Evolutionary conservation across 1,140 invertebrate species (phyloP).

Genomic region (Bombyx mandarina): DNA sequence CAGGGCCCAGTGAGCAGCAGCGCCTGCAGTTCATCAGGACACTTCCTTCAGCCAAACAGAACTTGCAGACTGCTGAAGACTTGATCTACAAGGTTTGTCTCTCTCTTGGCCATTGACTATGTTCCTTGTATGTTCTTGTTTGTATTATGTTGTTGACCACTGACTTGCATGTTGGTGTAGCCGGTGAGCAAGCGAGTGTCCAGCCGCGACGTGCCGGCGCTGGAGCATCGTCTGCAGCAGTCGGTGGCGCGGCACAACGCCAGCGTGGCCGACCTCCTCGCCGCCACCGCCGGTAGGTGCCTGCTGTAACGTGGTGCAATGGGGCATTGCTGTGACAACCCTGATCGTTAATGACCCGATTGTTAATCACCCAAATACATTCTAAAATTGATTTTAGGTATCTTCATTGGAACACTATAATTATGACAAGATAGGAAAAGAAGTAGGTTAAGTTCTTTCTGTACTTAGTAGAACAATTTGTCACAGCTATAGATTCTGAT

Average conservation of each 20-base stretch:
- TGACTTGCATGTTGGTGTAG: too few species aligned
- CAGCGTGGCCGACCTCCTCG: conserved; percentile 25
- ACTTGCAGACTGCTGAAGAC: conserved; percentile 5
- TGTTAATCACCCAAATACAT: background rate
- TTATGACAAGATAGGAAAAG: too few species aligned
- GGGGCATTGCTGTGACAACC: background rate
- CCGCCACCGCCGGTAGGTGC: conserved; percentile 13
- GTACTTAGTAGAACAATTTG: background rate
- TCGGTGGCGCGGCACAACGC: conserved; percentile 26
- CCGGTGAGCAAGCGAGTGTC: too few species aligned
- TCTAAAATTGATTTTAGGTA: background rate
- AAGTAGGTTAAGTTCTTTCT: background rate
- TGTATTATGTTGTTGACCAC: too few species aligned
- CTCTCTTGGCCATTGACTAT: too few species aligned
- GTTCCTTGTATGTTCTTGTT: too few species aligned
- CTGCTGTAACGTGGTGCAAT: background rate
- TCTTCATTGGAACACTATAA: too few species aligned
- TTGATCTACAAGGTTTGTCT: background rate
- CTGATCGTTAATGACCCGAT: background rate
- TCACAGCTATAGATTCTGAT: too few species aligned
- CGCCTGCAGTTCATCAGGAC: conserved; percentile 10
- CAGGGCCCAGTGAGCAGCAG: conserved; percentile 4
- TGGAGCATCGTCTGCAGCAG: conserved; percentile 10
- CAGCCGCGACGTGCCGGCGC: too few species aligned
- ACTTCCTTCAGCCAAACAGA: conserved; percentile 1